These are phyloP conservation scores for Apoda limacodes DNA, from an alignment of 2,888 invertebrate species.

Conservation along the genomic window DNA sequence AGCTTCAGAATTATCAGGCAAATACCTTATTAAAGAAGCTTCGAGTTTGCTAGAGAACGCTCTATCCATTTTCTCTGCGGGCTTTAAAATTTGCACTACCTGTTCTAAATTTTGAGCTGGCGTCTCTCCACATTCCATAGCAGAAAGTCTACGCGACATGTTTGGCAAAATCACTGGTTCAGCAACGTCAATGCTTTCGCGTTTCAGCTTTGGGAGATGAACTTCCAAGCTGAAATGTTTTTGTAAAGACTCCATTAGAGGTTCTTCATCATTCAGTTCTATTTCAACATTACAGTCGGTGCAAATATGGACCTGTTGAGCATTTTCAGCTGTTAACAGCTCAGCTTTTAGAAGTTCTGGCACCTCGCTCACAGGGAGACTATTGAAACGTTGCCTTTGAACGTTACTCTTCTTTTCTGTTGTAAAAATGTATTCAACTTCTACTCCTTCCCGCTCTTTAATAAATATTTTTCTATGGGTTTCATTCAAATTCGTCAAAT, in stretches of 20 bases:
- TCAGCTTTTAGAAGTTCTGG: constrained; percentile 55
- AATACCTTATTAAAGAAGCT: constrained; percentile 37
- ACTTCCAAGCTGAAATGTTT: constrained; percentile 52
- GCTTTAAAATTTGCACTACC: constrained; percentile 35
- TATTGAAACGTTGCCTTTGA: constrained; percentile 57
- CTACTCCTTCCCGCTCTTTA: constrained; percentile 45
- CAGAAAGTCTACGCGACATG: constrained; percentile 53
- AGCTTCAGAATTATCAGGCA: constrained; percentile 57
- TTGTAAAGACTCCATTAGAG: constrained; percentile 56
- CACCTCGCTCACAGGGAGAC: constrained; percentile 56
- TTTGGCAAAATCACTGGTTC: constrained; percentile 53
- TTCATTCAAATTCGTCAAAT: constrained; percentile 39
- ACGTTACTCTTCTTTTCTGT: constrained; percentile 58
- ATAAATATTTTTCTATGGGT: constrained; percentile 44
- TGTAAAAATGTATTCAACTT: constrained; percentile 60
- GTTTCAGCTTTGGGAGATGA: constrained; percentile 48
- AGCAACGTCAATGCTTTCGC: constrained; percentile 55
- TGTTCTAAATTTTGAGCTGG: constrained; percentile 37
- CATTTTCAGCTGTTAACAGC: constrained; percentile 37
- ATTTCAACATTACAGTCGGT: constrained; percentile 58
- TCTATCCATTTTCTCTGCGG: constrained; percentile 43
- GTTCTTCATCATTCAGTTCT: constrained; percentile 52
- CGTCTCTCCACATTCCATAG: constrained; percentile 45
- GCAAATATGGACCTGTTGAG: constrained; percentile 57
- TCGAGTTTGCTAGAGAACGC: constrained; percentile 42